Base-by-base conservation (phyloP, 2,888 invertebrate genomes). In the Eumerus sabulonum region DNA sequence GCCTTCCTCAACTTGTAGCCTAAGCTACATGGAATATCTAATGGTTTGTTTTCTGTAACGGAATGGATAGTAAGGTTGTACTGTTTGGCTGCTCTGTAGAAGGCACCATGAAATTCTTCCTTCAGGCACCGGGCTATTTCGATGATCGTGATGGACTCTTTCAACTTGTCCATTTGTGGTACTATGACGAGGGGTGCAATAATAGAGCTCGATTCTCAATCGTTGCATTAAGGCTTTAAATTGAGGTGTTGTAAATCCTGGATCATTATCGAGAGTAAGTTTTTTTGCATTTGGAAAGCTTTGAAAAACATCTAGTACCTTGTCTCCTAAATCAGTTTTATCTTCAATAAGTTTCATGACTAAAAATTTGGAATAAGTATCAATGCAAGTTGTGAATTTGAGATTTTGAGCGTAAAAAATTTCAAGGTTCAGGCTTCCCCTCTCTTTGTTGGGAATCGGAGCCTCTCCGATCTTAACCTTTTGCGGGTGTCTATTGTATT, bases 121-220 rank as follows among this genome's bases (percentile, higher is more conserved):
- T 48, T 47, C 16, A 66, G 35, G 38, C 68, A 60, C 36, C 27
- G 44, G 14, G 17, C 44, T 36, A 68, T 53, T 27, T 68, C 53
- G n/a, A 53, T 53, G 35, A 50, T 18, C 9, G 54, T 71, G 7
- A 35, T 72, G 57, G 9, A 50, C 54, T 50, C 63, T 9, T 57
- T 72, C 72, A 16, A 64, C 48, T 17, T 71, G 71, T 13, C 63
- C 51, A 38, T 64, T 72, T 18, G 62, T 50, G n/a, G 50, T 66
- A 17, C 66, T 73, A 13, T 59, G 53, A 19, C 48, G 16, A 9
- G 59, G n/a, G 47, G 40, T 35, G 16, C n/a, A 35, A 36, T 53
- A 47, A 35, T 63, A 63, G n/a, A 71, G 16, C 48, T 14, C 47
- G 44, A 36, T 51, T 7, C 57, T 57, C n/a, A 9, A 42, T 59